These are phyloP conservation scores for Diarsia mendica DNA, from an alignment of 2,888 invertebrate genomes.

Conservation along the genomic window DNA sequence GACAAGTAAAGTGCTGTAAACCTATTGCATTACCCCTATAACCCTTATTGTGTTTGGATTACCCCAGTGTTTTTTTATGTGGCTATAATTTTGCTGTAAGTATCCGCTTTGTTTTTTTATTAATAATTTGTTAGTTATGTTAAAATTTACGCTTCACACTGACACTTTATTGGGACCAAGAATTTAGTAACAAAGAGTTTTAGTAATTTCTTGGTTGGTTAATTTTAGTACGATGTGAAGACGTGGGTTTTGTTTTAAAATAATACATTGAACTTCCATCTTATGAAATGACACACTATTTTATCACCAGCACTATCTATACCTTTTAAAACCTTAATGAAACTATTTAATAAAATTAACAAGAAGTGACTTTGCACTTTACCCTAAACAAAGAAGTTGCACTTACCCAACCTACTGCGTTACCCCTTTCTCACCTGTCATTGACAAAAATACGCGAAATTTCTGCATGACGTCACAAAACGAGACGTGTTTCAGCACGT, in stretches of 20 bases:
- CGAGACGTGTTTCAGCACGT: constrained; percentile 53
- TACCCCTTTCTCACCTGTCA: constrained; percentile 43
- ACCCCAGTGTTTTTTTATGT: constrained; percentile 78
- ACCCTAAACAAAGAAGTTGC: constrained; percentile 14
- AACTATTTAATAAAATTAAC: not conserved
- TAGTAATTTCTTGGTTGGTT: not conserved
- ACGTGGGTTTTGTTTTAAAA: constrained; percentile 27
- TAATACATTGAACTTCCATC: constrained; percentile 7
- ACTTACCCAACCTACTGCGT: constrained; percentile 16
- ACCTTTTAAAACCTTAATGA: not conserved
- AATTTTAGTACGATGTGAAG: constrained; percentile 17
- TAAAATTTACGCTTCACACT: constrained; percentile 23
- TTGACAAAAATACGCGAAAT: constrained; percentile 52
- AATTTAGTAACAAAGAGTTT: constrained; percentile 25
- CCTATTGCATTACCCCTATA: constrained; percentile 63
- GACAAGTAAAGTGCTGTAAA: constrained; percentile 83
- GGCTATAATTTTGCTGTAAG: constrained; percentile 84
- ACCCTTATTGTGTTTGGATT: constrained; percentile 82
- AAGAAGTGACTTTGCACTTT: not conserved
- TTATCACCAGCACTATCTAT: not conserved
- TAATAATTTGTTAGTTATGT: constrained; percentile 20
- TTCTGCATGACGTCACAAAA: constrained; percentile 55
- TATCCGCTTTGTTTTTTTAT: constrained; percentile 76
- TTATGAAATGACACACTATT: constrained; percentile 1
- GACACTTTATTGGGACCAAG: constrained; percentile 21